These are phyloP conservation scores for Zygaena filipendulae DNA, from an alignment of 2,888 invertebrate genomes.

Conservation along the genomic window DNA sequence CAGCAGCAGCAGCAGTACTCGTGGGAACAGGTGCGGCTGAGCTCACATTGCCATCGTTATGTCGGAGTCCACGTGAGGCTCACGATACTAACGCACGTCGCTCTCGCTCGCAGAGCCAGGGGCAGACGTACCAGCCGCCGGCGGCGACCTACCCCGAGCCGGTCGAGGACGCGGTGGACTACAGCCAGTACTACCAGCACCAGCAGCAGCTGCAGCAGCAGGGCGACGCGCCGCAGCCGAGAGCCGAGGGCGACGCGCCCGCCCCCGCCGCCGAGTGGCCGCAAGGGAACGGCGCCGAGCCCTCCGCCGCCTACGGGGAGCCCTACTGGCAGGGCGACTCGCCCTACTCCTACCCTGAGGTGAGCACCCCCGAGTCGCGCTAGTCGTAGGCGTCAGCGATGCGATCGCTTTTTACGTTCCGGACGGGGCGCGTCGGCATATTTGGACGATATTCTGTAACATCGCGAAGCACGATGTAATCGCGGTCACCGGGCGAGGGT, in stretches of 20 bases:
- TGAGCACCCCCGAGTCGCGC: slow-evolving; percentile 23
- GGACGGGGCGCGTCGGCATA: neutral
- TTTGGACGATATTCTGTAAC: slow-evolving; percentile 5
- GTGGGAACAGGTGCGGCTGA: neutral
- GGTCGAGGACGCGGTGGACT: slow-evolving; percentile 1
- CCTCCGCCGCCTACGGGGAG: slow-evolving; percentile 26
- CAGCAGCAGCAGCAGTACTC: slow-evolving; percentile 16
- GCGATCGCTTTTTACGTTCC: neutral
- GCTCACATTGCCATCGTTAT: neutral
- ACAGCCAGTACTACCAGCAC: slow-evolving; percentile 9
- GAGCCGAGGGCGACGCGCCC: slow-evolving; percentile 14
- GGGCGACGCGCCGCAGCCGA: slow-evolving; percentile 17
- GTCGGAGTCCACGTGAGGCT: too few relatives aligned
- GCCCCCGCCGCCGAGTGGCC: slow-evolving; percentile 11
- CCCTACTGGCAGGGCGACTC: slow-evolving; percentile 34
- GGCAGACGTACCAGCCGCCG: slow-evolving; percentile 5
- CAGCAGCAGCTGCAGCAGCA: too few relatives aligned
- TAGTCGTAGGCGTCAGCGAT: slow-evolving; percentile 20
- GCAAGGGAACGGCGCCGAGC: slow-evolving; percentile 24
- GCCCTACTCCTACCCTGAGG: slow-evolving; percentile 33
- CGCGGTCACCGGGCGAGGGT: too few relatives aligned
- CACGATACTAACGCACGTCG: too few relatives aligned
- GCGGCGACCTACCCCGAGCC: slow-evolving; percentile 5
- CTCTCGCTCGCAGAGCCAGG: too few relatives aligned
- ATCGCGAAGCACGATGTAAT: neutral